Evolutionary conservation across 2,888 invertebrate species (phyloP), one percentile per base, ranked within the genome.

Genomic region (Andrena fulva): DNA sequence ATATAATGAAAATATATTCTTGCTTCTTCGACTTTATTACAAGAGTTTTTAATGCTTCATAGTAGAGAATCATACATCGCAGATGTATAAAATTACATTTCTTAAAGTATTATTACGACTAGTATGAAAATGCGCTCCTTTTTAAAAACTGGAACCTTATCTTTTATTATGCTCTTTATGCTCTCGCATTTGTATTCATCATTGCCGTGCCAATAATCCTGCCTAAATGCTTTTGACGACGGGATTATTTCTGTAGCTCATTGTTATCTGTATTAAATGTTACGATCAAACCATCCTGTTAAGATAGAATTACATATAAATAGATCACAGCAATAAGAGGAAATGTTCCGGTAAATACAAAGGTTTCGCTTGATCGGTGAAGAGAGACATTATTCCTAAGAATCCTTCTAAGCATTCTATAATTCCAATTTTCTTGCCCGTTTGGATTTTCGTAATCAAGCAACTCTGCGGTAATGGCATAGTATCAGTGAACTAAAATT

Each of bases 71-170:
- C 66, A 78, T 74, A 66, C 62, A 76, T 8, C 52, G 50, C 33
- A 75, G 56, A 71, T 59, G 70, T 87, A 85, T 59, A 87, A 84
- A 84, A 80, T 87, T 76, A 48, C 69, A 85, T 74, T 73, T 66
- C 68, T 60, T 54, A 84, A 63, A 29, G 7, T 84, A 50, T 66
- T 6, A 50, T 20, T 76, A 80, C 78, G 87, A 86, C 87, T 86
- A 86, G 87, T 76, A 85, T 74, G 73, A 77, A 77, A 79, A 59
- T 84, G 63, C 77, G 54, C 60, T 52, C 20, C 63, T 56, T 72
- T 63, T 66, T 66, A 73, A 66, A 77, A 69, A 68, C 20, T n/a
- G 7, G 48, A 16, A 62, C 10, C 48, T 48, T 75, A 7, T 29
- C 6, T 3, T 67, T 60, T 60, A 31, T 62, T 24, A 24, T 16